Evolutionary conservation across 2,888 invertebrate genomes (phyloP).

Genomic region (Protula sp.): DNA sequence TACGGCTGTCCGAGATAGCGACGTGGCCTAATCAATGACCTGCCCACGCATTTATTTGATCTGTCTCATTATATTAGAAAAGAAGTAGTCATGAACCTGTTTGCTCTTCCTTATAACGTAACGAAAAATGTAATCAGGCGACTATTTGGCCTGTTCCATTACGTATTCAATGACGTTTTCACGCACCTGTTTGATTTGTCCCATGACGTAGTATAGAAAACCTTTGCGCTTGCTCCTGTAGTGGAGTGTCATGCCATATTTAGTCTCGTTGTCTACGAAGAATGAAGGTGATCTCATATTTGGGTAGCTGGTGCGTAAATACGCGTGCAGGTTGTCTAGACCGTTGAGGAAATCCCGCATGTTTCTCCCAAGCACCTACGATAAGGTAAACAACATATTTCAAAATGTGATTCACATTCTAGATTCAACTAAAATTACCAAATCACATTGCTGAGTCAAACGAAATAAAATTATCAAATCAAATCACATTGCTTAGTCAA

Average conservation of each 20-base stretch:
- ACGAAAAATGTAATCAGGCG: no score
- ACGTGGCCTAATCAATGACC: no score
- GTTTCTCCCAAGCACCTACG: constrained; percentile 66
- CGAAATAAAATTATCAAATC: not conserved
- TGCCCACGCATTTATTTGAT: no score
- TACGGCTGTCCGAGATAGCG: no score
- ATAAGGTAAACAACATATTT: not conserved
- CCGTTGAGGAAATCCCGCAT: constrained; percentile 92
- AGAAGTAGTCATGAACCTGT: no score
- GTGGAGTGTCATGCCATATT: constrained; percentile 79
- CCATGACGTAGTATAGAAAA: constrained; percentile 94
- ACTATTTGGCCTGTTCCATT: no score
- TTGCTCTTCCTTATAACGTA: no score
- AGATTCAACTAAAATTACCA: no score
- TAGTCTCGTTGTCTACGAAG: constrained; percentile 91
- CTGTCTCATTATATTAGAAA: no score
- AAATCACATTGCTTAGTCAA: not conserved
- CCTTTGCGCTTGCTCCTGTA: constrained; percentile 76
- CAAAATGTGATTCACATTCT: no score
- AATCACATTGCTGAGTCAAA: no score
- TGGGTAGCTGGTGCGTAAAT: constrained; percentile 91
- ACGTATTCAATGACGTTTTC: no score
- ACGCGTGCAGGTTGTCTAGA: constrained; percentile 93
- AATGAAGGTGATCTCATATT: constrained; percentile 86
- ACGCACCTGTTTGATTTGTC: constrained; percentile 84